Evolutionary conservation across 2,888 invertebrate species (phyloP), one percentile per base, ranked within the genome.

Genomic region (Phyllotreta striolata): DNA sequence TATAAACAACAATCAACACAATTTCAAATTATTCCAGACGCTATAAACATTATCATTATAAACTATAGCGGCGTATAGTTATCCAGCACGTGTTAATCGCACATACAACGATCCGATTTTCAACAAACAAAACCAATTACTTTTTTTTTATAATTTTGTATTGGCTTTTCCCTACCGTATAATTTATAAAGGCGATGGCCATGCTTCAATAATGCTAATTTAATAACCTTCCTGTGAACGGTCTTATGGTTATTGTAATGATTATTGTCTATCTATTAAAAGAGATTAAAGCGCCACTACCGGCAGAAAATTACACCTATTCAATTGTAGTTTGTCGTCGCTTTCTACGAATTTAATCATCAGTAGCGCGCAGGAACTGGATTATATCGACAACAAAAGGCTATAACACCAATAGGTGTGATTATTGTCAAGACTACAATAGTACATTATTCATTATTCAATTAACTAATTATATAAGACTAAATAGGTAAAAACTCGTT

Each of bases 121-220:
- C 24, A 24, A 24, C 24, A 24, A 24, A 24, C 24, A 24, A 24
- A 24, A 24, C 24, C 24, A 24, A 24, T 24, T 24, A 24, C 24
- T 24, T 24, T 24, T 24, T 24, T 24, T 24, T 24, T 24, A 24
- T 24, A 24, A 24, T 24, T 24, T 4, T 24, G 24, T 24, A 24
- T 24, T 24, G 24, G 24, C 24, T 24, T 24, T 24, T 24, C 24
- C 24, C 24, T 24, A 24, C 14, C 12, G 34, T 47, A 47, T 49
- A 49, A 49, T 49, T 49, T 35, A 35, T 49, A 49, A 35, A 35
- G n/a, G 37, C 37, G n/a, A 44, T 10, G 47, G 49, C 3, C 49
- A 49, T 49, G 49, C 49, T 49, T 49, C 49, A 49, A 35, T 35
- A 35, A 49, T 49, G 49, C n/a, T 49, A 49, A 49, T 49, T 49